Conservation (phyloP, 1,140 invertebrate species). For the Zaprionus nigranus region DNA sequence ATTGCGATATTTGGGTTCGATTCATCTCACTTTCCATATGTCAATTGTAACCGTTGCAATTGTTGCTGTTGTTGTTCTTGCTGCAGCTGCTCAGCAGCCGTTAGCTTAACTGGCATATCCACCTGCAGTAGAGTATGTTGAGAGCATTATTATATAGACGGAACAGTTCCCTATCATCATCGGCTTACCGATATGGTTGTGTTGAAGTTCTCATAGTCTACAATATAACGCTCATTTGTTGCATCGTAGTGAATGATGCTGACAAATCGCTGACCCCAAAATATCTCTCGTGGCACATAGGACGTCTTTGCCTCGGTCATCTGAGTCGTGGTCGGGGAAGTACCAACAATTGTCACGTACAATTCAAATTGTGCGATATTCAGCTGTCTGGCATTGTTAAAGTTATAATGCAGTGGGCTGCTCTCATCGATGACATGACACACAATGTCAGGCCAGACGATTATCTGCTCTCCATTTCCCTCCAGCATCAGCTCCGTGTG, state of each 20-base stretch:
- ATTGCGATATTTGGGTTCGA: neutral
- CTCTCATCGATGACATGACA: slow-evolving; percentile 87
- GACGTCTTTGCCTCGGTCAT: slow-evolving; percentile 91
- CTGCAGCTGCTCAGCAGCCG: slow-evolving; percentile 30
- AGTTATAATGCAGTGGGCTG: slow-evolving; percentile 87
- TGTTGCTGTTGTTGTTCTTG: slow-evolving; percentile 26
- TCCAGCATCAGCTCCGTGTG: slow-evolving; percentile 80
- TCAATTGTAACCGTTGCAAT: slow-evolving; percentile 44
- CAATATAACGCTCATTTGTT: slow-evolving; percentile 94
- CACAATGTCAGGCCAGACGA: slow-evolving; percentile 88
- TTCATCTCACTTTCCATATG: slow-evolving; percentile 32
- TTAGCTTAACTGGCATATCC: slow-evolving; percentile 60
- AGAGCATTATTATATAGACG: neutral
- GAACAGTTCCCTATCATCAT: too few relatives aligned
- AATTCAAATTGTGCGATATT: slow-evolving; percentile 91
- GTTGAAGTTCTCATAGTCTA: slow-evolving; percentile 97
- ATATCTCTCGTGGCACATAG: slow-evolving; percentile 92
- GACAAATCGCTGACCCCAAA: slow-evolving; percentile 93
- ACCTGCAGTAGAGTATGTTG: slow-evolving; percentile 31
- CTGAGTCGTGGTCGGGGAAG: slow-evolving; percentile 91
- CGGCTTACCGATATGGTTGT: slow-evolving; percentile 87
- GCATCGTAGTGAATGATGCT: slow-evolving; percentile 92
- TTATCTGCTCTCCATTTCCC: slow-evolving; percentile 84
- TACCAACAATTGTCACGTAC: slow-evolving; percentile 93
- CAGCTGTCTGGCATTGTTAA: slow-evolving; percentile 86